Conservation (phyloP, 2,888 invertebrate species). For the Priocnemis perturbator region DNA sequence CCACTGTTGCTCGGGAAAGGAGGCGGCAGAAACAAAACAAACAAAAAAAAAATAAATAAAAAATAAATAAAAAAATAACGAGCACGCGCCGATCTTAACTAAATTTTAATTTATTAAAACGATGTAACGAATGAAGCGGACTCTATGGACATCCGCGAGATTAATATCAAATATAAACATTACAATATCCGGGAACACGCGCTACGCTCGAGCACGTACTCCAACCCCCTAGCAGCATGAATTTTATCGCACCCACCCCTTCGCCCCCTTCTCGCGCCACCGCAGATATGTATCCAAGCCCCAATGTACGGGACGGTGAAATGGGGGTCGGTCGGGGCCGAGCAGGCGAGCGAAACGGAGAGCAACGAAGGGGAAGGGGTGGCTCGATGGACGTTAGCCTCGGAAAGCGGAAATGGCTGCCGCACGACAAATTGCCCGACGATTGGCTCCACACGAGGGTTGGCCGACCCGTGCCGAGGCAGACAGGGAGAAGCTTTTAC, state of each 20-base stretch:
- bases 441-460: constrained; percentile 48
- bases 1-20: too few relatives aligned
- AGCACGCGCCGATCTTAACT: not conserved
- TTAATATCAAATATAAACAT: constrained; percentile 55
- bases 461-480: not conserved
- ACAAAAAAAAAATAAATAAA: too few relatives aligned
- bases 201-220: constrained; percentile 34
- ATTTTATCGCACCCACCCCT: constrained; percentile 54
- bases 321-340: not conserved
- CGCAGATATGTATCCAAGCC: constrained; percentile 48
- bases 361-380: constrained; percentile 10
- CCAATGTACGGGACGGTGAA: too few relatives aligned
- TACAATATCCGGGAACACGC: constrained; percentile 28
- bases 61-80: too few relatives aligned
- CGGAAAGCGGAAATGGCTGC: constrained; percentile 59
- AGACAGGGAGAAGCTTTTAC: constrained; percentile 37
- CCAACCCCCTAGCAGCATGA: constrained; percentile 31
- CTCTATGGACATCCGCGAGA: constrained; percentile 47
- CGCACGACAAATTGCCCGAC: constrained; percentile 62
- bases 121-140: constrained; percentile 43
- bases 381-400: constrained; percentile 46
- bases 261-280: constrained; percentile 23
- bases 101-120: constrained; percentile 50
- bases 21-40: too few relatives aligned
- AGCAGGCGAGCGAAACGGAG: constrained; percentile 16